Evolutionary conservation across 30 jellyfish, hydroid and myxozoan species (phyloP).

Genomic region (Rhopilema esculentum): DNA sequence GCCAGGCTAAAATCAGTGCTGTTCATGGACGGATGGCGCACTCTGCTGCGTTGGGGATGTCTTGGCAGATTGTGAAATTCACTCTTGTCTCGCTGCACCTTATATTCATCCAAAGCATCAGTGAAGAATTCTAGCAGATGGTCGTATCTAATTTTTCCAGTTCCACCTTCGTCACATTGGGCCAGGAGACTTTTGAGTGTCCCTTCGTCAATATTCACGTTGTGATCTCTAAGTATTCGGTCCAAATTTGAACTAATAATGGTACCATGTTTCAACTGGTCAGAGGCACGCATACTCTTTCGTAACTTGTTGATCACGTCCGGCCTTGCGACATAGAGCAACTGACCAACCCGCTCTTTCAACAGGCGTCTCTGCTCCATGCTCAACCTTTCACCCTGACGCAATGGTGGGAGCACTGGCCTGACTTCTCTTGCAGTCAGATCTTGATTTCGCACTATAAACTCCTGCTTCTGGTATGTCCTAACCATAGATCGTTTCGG

Average conservation of each 20-base stretch:
- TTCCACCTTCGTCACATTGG: conserved; percentile 20
- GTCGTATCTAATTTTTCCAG: conserved; percentile 39
- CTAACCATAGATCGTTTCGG: conserved; percentile 52
- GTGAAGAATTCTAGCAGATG: conserved; percentile 51
- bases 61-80: conserved; percentile 68
- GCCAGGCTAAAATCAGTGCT: conserved; percentile 60
- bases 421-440: conserved; percentile 66
- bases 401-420: conserved; percentile 56
- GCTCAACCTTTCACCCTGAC: conserved; percentile 6
- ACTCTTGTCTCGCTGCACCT: conserved; percentile 32
- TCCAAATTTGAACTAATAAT: not conserved
- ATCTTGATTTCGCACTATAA: conserved; percentile 75
- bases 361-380: conserved; percentile 48
- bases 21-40: conserved; percentile 66
- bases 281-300: conserved; percentile 33
- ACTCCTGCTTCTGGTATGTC: conserved; percentile 72
- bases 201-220: conserved; percentile 52
- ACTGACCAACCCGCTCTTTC: conserved; percentile 61
- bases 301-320: conserved; percentile 28
- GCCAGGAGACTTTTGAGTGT: not conserved
- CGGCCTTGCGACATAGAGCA: conserved; percentile 55
- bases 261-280: conserved; percentile 48
- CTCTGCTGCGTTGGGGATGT: conserved; percentile 21
- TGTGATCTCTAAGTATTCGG: conserved; percentile 16
- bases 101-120: conserved; percentile 53